A percentile compares a stretch with the other conserved stretches of the same genome.
Conservation (phyloP, 2,113 vertebrate genomes). For the Cheirogaleus medius region DNA sequence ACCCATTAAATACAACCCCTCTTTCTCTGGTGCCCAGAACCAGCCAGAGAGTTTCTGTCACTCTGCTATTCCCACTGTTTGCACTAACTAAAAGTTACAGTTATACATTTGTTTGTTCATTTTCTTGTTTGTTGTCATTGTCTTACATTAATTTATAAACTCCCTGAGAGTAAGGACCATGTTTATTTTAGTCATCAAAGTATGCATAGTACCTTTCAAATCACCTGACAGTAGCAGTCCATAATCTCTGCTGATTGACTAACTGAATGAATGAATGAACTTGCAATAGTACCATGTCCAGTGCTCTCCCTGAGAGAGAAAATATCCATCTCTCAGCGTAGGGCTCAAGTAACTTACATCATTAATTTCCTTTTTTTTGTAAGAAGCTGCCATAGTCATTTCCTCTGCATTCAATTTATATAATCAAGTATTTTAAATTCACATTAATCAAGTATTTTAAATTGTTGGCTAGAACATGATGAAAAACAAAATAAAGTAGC, state of each 20-base stretch:
- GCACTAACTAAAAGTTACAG: not conserved
- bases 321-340: not conserved
- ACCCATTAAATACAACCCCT: not conserved
- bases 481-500: not conserved
- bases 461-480: not conserved
- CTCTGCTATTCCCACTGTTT: not conserved
- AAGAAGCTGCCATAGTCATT: not conserved
- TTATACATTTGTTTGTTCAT: not conserved
- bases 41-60: not conserved
- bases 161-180: not conserved
- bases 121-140: not conserved
- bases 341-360: not conserved
- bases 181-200: not conserved
- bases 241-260: not conserved
- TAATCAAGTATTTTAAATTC: not conserved
- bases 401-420: not conserved
- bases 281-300: fast-evolving
- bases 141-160: not conserved
- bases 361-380: not conserved
- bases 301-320: not conserved
- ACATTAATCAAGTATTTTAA: not conserved
- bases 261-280: not conserved
- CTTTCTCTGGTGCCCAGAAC: not conserved
- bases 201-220: not conserved
- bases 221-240: not conserved